Evolutionary conservation across 2,797 vertebrate genomes (phyloP).

Genomic region (Enteromius viviparus): DNA sequence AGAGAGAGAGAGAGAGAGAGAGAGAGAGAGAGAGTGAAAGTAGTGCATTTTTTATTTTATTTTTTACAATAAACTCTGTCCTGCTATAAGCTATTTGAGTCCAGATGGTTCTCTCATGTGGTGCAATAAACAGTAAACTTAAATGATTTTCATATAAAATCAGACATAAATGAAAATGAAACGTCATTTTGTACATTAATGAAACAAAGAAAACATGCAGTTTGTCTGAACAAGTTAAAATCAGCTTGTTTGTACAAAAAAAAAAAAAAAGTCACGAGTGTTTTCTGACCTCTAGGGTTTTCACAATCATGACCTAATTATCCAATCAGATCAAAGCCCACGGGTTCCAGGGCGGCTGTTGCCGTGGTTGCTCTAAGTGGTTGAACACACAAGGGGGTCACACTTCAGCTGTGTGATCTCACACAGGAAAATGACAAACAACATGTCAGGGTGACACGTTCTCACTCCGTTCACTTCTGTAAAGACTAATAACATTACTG

Average conservation of each 20-base stretch:
- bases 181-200: background rate
- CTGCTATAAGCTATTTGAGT: conserved; percentile 21
- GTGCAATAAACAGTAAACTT: conserved; percentile 38
- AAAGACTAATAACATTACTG: conserved; percentile 47
- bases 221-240: background rate
- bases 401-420: conserved; percentile 51
- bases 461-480: conserved; percentile 24
- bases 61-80: conserved; percentile 22
- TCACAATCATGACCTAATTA: conserved; percentile 29
- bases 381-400: conserved; percentile 8
- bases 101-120: conserved; percentile 43
- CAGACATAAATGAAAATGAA: conserved; percentile 36
- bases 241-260: background rate
- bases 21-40: conserved; percentile 18
- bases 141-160: conserved; percentile 38
- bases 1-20: conserved; percentile 25
- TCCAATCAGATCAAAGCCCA: conserved; percentile 40
- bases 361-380: conserved; percentile 30
- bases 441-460: conserved; percentile 11
- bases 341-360: background rate
- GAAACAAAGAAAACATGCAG: conserved; percentile 4
- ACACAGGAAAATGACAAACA: conserved; percentile 39
- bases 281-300: conserved; percentile 5
- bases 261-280: background rate
- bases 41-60: conserved; percentile 28